Base-by-base conservation (phyloP, 92 coral and sea anemone genomes). In the Epizoanthus ramosus region DNA sequence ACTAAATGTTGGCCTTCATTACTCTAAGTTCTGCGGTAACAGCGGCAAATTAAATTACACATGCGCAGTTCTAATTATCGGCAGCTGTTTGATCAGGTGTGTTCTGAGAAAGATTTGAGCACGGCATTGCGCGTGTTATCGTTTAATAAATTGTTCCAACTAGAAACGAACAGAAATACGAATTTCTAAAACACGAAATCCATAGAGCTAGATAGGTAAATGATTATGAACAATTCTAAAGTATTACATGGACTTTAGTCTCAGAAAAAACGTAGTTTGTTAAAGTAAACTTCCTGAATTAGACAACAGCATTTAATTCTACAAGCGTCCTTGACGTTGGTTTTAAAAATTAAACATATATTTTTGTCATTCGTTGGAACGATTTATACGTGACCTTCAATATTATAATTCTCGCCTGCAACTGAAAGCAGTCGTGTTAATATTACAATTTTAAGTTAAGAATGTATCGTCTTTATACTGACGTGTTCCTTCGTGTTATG, bases 1-100 rank as follows among this genome's bases (percentile, higher is more conserved):
- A 71, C 75, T 71, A 9, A 37, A 71, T 67, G 72, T 58, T 45
- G 75, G 35, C 8, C 35, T 47, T 71, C 58, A 71, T 71, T 71
- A 71, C 28, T 22, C 22, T 24, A 71, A 22, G 74, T 71, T 39
- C 41, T 71, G 75, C 57, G 75, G 75, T 71, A 39, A 71, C 57
- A 47, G 75, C 17, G 58, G 9, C 6, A 39, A 71, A 39, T 39
- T 43, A 10, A 39, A 71, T 41, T 43, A 23, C 75, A 19, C 57
- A 21, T 14, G 57, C 75, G 75, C 58, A 71, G 35, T 47, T 6
- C 35, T 10, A 39, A 8, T 6, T 24, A 1, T 13, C 41, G 22
- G 21, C 75, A 71, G 75, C 57, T 71, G 75, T 45, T 43, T 9
- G 0, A 6, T 3, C 50, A 14, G 31, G 33, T 28, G 75, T 28